Base-by-base conservation (phyloP, 2,888 invertebrate species). In the Meghimatium bilineatum region DNA sequence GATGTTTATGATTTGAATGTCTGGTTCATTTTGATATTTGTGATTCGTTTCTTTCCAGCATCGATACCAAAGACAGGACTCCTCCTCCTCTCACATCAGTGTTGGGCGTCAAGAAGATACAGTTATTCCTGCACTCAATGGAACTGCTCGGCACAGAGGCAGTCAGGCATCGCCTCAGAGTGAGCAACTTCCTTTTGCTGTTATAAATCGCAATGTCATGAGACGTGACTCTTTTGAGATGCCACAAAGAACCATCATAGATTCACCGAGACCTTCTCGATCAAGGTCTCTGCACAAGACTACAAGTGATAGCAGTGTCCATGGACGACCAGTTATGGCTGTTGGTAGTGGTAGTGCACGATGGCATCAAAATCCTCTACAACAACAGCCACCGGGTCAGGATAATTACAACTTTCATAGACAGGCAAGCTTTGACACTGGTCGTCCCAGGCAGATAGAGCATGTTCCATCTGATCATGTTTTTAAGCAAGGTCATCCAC, bases 41-140 rank as follows among this genome's bases (percentile, higher is more conserved):
- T 74, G 52, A 6, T 52, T 71, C 38, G 69, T 17, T 56, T 79
- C 23, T 38, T 71, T 52, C 0, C 82, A 84, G 83, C 84, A 82
- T n/a, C 91, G 92, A 49, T 93, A 92, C 88, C 90, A 90, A 82
- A 90, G 92, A 26, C 92, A 93, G 82, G 93, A 93, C 85, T 92
- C 91, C 14, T 86, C 89, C 10, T 91, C 91, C 36, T 91, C 91
- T 14, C 89, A 90, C 78, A 91, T 90, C 86, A 83, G 85, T 66
- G 90, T 91, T 60, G 88, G 91, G 85, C 90, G 89, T 38, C 89
- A 89, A 84, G 91, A 91, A 32, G 87, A 87, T 77, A 88, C 87
- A 32, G 90, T 89, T 34, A 69, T 63, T 72, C 88, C 89, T 66
- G 87, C 87, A 6, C 85, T 88, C 60, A 89, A 90, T 76, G 91